These are phyloP conservation scores for Cephus pulcher DNA, from an alignment of 2,888 invertebrate species.

Conservation along the genomic window DNA sequence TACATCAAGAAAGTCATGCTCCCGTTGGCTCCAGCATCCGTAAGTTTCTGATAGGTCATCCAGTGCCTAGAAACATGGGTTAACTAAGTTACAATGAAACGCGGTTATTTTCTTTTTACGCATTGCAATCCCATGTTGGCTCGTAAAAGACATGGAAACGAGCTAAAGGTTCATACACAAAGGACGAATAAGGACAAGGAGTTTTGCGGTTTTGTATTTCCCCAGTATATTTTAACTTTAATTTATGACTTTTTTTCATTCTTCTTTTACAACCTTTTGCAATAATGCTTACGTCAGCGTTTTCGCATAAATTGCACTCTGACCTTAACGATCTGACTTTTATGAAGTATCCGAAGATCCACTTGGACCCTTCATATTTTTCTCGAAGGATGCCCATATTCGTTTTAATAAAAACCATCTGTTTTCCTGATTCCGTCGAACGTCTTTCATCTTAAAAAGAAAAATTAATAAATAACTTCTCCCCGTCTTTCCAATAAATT, in stretches of 20 bases:
- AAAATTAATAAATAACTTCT: background rate
- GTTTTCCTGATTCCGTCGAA: background rate
- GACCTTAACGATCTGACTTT: no score
- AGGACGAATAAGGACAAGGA: no score
- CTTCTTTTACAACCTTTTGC: no score
- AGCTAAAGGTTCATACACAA: no score
- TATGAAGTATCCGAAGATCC: no score
- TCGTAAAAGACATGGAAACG: background rate
- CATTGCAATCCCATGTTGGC: background rate
- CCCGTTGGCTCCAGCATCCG: background rate
- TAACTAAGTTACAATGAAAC: background rate
- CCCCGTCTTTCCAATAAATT: background rate
- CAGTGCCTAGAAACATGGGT: background rate
- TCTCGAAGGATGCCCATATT: background rate
- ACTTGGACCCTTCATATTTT: no score
- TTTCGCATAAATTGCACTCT: no score
- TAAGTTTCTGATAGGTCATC: background rate
- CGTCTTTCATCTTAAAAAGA: background rate
- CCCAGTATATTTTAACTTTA: no score
- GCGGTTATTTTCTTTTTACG: conserved; percentile 1
- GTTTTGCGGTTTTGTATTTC: no score
- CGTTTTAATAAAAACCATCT: background rate
- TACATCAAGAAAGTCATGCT: background rate
- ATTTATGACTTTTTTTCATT: no score
- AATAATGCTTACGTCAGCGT: no score